Percentiles rank a stretch among this genome's conserved stretches.
These are phyloP conservation scores for Entosphenus tridentatus DNA, from an alignment of 2,113 vertebrate species.

Conservation along the genomic window DNA sequence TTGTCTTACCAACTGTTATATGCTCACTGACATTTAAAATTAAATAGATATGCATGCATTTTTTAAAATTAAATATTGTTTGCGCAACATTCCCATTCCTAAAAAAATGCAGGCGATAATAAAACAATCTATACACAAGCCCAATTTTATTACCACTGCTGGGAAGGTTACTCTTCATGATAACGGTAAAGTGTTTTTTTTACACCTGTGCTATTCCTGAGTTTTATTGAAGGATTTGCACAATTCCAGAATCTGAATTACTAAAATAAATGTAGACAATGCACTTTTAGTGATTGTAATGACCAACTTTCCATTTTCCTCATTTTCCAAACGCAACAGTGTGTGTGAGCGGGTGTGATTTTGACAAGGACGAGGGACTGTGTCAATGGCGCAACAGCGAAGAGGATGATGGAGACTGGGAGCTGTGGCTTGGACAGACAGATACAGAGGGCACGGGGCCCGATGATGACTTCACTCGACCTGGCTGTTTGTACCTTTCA, in stretches of 20 bases:
- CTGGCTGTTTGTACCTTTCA: conserved; percentile 21
- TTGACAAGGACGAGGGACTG: conserved; percentile 19
- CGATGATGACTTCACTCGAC: conserved; percentile 36
- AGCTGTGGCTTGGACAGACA: conserved; percentile 12
- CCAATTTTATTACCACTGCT: too few relatives aligned
- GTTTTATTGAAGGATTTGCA: neutral
- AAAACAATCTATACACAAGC: too few relatives aligned
- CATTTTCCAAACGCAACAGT: conserved; percentile 15
- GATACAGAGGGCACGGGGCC: conserved; percentile 24
- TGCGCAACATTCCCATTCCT: too few relatives aligned
- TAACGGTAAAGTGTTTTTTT: neutral
- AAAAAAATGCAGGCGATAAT: too few relatives aligned
- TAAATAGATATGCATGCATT: too few relatives aligned
- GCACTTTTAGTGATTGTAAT: neutral
- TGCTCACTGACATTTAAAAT: too few relatives aligned
- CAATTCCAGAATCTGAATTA: too few relatives aligned
- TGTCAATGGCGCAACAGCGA: conserved; percentile 26
- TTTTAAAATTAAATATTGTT: too few relatives aligned
- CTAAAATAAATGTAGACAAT: too few relatives aligned
- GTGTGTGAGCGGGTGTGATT: conserved; percentile 28
- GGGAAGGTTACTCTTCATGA: too few relatives aligned
- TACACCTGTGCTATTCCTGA: neutral
- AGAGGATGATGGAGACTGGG: conserved; percentile 15
- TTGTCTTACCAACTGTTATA: too few relatives aligned
- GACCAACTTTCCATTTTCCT: too few relatives aligned